Conservation (phyloP, 1,140 invertebrate genomes). For the Anastatus disparis region DNA sequence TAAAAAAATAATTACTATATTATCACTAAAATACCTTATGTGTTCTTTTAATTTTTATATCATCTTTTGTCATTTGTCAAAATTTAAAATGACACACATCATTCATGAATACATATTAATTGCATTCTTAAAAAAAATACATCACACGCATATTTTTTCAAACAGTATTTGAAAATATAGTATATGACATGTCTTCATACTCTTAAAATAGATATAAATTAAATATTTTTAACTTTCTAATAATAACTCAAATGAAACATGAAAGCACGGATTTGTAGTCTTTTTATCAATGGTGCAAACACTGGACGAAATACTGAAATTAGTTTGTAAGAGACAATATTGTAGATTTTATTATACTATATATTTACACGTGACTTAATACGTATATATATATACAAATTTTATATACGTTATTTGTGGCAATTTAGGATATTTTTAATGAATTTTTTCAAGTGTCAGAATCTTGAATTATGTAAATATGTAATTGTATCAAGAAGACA, state of each 20-base stretch:
- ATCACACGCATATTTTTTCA: no score
- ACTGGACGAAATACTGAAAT: constrained; percentile 33
- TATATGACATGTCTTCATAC: no score
- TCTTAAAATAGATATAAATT: no score
- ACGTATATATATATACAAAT: constrained; percentile 21
- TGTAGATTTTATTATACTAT: constrained; percentile 30
- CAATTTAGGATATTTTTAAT: constrained; percentile 33
- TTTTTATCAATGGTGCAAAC: constrained; percentile 25
- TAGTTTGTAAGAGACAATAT: constrained; percentile 23
- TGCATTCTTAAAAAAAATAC: no score
- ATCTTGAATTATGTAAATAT: constrained; percentile 40
- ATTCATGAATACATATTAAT: no score
- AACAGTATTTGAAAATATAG: no score
- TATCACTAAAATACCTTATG: no score
- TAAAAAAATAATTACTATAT: no score
- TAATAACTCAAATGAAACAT: not conserved
- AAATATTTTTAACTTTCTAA: constrained; percentile 5
- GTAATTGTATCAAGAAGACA: constrained; percentile 34
- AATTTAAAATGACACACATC: no score
- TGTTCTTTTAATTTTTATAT: no score
- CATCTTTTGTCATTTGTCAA: no score
- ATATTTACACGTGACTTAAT: constrained; percentile 38
- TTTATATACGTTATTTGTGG: constrained; percentile 32
- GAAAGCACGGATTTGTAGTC: not conserved
- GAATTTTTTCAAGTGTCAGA: constrained; percentile 22